These are phyloP conservation scores for Microchirus variegatus DNA, from an alignment of 2,797 vertebrate species.

Conservation along the genomic window DNA sequence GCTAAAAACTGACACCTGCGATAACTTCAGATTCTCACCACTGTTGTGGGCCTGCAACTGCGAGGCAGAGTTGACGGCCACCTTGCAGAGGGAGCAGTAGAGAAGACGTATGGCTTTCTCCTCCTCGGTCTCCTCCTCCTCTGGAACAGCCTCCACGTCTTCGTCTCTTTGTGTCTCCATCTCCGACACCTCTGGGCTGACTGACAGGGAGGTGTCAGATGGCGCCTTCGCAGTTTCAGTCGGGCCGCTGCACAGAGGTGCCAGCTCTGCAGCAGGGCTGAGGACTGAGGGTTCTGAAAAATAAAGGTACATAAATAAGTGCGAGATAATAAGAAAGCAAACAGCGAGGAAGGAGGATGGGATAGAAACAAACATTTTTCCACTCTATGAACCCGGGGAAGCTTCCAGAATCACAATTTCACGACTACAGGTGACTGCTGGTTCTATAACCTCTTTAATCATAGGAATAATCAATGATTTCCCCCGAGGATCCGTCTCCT, in stretches of 20 bases:
- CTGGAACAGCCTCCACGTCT: slow-evolving; percentile 68
- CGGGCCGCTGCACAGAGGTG: slow-evolving; percentile 73
- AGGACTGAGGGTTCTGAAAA: slow-evolving; percentile 37
- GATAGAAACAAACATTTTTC: not conserved
- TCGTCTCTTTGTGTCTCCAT: slow-evolving; percentile 69
- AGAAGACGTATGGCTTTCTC: slow-evolving; percentile 93
- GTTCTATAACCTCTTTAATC: slow-evolving; percentile 38
- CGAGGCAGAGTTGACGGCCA: slow-evolving; percentile 96
- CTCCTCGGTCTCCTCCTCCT: slow-evolving; percentile 89
- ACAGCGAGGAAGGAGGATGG: not conserved
- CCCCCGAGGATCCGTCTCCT: slow-evolving; percentile 50
- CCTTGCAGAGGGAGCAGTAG: slow-evolving; percentile 98
- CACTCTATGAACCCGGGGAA: not conserved
- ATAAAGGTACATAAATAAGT: not conserved
- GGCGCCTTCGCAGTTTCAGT: slow-evolving; percentile 76
- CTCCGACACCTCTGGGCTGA: slow-evolving; percentile 29
- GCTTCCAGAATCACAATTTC: slow-evolving; percentile 10
- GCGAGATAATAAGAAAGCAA: not conserved
- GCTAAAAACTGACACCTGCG: not conserved
- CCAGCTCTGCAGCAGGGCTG: slow-evolving; percentile 70
- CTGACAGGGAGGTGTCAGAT: slow-evolving; percentile 55
- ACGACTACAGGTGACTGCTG: slow-evolving; percentile 43
- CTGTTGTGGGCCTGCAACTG: slow-evolving; percentile 98
- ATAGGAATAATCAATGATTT: slow-evolving; percentile 63
- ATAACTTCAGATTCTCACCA: slow-evolving; percentile 80